These are phyloP conservation scores for Akabosia matsudoensis DNA, from an alignment of 1,140 invertebrate species.

Conservation along the genomic window DNA sequence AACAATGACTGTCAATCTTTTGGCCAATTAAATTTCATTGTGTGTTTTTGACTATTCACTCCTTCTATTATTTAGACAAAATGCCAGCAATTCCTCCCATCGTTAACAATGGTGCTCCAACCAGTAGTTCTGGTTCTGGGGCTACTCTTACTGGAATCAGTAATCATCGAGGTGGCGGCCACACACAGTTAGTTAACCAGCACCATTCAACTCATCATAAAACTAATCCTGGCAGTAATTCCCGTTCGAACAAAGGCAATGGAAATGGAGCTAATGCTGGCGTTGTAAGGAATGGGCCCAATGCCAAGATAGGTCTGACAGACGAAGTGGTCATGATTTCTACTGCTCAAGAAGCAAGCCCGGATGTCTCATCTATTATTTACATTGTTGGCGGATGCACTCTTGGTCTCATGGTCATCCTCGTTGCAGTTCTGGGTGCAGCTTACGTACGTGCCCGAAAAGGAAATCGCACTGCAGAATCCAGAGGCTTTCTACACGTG, in stretches of 20 bases:
- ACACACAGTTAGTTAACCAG: slow-evolving; percentile 20
- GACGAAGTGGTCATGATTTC: slow-evolving; percentile 31
- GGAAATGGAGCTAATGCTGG: neutral
- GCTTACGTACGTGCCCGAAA: slow-evolving; percentile 44
- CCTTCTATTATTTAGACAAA: slow-evolving; percentile 1
- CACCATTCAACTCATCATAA: slow-evolving; percentile 21
- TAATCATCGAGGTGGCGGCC: slow-evolving; percentile 2
- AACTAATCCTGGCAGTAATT: slow-evolving; percentile 14
- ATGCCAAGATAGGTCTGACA: slow-evolving; percentile 19
- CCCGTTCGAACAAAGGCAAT: slow-evolving; percentile 3
- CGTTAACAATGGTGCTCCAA: neutral
- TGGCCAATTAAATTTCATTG: slow-evolving; percentile 11
- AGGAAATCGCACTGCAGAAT: slow-evolving; percentile 39
- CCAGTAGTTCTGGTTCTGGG: neutral
- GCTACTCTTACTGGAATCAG: neutral
- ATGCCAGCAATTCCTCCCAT: slow-evolving; percentile 3
- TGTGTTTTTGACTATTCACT: neutral
- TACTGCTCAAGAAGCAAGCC: slow-evolving; percentile 29
- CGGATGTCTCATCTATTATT: slow-evolving; percentile 38
- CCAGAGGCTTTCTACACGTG: slow-evolving; percentile 45
- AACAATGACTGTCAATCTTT: slow-evolving; percentile 4
- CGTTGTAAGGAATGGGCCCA: slow-evolving; percentile 6
- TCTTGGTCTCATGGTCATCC: slow-evolving; percentile 42
- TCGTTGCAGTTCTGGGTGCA: slow-evolving; percentile 32
- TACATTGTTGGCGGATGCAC: slow-evolving; percentile 43